These are phyloP conservation scores for Macroramphosus scolopax DNA, from an alignment of 2,797 vertebrate genomes.

Conservation along the genomic window DNA sequence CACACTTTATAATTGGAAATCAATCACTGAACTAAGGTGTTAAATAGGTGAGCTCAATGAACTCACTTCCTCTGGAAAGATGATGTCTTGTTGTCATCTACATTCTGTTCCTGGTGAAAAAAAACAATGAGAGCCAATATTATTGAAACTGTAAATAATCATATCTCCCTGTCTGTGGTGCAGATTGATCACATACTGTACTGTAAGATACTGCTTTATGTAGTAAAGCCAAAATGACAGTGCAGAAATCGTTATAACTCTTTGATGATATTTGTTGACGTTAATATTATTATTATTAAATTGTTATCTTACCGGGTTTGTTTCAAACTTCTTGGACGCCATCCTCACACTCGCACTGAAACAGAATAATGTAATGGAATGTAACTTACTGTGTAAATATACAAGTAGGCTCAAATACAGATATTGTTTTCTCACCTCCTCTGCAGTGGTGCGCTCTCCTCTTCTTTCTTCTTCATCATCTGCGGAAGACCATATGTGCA, in stretches of 20 bases:
- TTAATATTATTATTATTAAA: background rate
- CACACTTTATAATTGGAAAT: background rate
- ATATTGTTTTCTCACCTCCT: conserved; percentile 65
- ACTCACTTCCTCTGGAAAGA: conserved; percentile 79
- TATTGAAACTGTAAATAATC: no score
- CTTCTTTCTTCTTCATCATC: conserved; percentile 77
- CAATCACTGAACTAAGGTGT: background rate
- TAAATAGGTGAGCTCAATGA: background rate
- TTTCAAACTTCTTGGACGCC: conserved; percentile 68
- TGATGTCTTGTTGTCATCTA: conserved; percentile 62
- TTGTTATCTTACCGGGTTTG: conserved; percentile 56
- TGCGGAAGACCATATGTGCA: conserved; percentile 27
- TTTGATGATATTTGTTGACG: no score
- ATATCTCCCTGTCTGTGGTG: no score
- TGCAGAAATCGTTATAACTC: no score
- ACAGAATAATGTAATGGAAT: conserved; percentile 9
- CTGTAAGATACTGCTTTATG: no score
- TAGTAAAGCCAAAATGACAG: no score
- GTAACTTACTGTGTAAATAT: background rate
- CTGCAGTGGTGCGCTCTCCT: conserved; percentile 64
- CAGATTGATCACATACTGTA: no score
- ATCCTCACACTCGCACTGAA: conserved; percentile 74
- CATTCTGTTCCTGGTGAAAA: conserved; percentile 55
- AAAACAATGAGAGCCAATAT: conserved; percentile 11
- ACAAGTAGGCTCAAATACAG: background rate